Evolutionary conservation across 35 echinoderm and acorn worm genomes (phyloP), one percentile per base, ranked within the genome.

Genomic region (Diadema setosum): DNA sequence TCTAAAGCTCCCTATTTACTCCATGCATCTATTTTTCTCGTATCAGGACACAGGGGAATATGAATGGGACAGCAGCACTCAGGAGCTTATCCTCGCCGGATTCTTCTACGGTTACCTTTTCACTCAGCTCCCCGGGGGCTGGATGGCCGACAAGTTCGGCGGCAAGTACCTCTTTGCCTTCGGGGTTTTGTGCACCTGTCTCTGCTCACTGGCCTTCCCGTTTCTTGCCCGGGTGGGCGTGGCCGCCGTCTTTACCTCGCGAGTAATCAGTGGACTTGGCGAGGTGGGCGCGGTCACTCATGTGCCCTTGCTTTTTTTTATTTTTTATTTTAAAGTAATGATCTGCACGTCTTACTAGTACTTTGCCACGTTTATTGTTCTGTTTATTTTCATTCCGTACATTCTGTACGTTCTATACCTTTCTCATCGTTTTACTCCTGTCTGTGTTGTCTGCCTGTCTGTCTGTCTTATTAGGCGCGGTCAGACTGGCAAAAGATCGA

Each of bases 71-170:
- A 46, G 84, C 41, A 70, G 76, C 12, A 91, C 87, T 11, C 95
- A 93, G 45, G 91, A 85, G 25, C 74, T 86, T 12, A 93, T 97
- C 35, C 84, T 97, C 2, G 87, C 76, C 29, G 93, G 91, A 17
- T 99, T 99, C 60, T 99, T 95, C 58, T 99, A 99, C 56, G 96
- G 96, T 17, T 99, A 99, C 58, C 87, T 99, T 16, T 9, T 92
- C 12, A 99, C 96, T 81, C 96, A 99, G 78, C 44, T 99, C 14
- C 92, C 90, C 0, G 96, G 96, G 6, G 96, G 96, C 0, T 92
- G 87, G 73, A 36, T 99, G 15, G 96, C 93, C 0, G 86, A 86
- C 15, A 84, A 58, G 15, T 94, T 81, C 59, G 89, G 92, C 27
- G 93, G 85, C 18, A 99, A 99, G 45, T 89, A 83, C 52, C 29